Conservation (phyloP, 2,888 invertebrate genomes). For the Drosophila colorata region DNA sequence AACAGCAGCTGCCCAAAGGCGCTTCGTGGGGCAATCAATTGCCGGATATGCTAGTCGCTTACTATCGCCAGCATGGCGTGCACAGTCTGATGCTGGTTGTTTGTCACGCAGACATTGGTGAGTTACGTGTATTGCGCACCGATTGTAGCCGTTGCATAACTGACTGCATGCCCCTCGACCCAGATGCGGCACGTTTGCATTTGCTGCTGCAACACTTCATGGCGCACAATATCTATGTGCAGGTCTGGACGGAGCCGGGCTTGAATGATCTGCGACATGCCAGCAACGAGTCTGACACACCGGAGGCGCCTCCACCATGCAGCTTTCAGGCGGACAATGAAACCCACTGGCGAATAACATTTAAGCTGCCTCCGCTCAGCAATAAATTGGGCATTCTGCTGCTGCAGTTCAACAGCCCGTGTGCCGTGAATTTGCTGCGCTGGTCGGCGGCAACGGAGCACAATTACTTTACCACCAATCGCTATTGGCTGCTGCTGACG, state of each 20-base stretch:
- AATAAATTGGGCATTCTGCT: conserved; percentile 82
- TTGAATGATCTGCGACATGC: conserved; percentile 60
- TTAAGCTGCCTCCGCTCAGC: conserved; percentile 59
- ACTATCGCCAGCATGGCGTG: conserved; percentile 82
- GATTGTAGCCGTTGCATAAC: conserved; percentile 7
- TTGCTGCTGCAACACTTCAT: conserved; percentile 58
- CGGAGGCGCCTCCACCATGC: conserved; percentile 62
- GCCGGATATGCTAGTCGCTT: conserved; percentile 79
- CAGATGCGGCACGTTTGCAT: conserved; percentile 34
- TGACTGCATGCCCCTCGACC: conserved; percentile 40
- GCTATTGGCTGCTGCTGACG: conserved; percentile 81
- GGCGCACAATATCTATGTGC: conserved; percentile 68
- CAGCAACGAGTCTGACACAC: conserved; percentile 29
- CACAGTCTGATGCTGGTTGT: conserved; percentile 77
- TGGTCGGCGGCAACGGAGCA: conserved; percentile 77
- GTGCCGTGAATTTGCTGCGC: conserved; percentile 73
- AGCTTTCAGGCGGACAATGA: conserved; percentile 63
- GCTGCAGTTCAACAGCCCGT: conserved; percentile 68
- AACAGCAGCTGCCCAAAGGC: conserved; percentile 25
- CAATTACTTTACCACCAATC: conserved; percentile 83
- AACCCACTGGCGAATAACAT: conserved; percentile 59
- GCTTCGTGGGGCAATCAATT: conserved; percentile 75
- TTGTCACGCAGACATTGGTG: conserved; percentile 77
- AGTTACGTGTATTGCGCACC: conserved; percentile 36
- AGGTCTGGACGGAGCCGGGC: conserved; percentile 64